Evolutionary conservation across 2,888 invertebrate species (phyloP), one percentile per base, ranked within the genome.

Genomic region (Papilio protenor): DNA sequence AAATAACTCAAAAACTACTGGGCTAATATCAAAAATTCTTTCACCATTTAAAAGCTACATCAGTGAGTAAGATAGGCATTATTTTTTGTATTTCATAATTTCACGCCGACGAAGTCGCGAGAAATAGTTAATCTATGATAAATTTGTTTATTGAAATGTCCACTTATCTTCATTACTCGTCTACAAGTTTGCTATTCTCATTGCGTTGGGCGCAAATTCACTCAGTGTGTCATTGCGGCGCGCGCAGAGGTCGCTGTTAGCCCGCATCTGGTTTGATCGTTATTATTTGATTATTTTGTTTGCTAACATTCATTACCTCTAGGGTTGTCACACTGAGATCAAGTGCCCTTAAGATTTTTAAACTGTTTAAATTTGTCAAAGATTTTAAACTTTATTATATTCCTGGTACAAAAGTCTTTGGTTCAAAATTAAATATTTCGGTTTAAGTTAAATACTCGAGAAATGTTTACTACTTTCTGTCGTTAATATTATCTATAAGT

Each of bases 221-320:
- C 52, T n/a, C 33, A 71, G 23, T 45, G 33, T 59, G 59, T 59
- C 27, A 27, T 27, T 27, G 59, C 3, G 57, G n/a, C 59, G 23
- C 79, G 73, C 80, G 78, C 77, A 79, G 61, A 77, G 55, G 66
- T 81, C 80, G 81, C 76, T 75, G 64, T 70, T 47, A n/a, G 59
- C 76, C 74, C 81, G 80, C 83, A 81, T 81, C 82, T 82, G 83
- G 80, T 82, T 79, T 80, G 81, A 80, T 80, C 79, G 78, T 77
- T 80, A 80, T 80, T 79, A 82, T 82, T 81, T 78, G 71, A 79
- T 80, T 79, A 81, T 73, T 80, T 76, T 76, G 49, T 77, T 77
- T 69, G 55, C 57, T 18, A 45, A 49, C 57, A 73, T 70, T 77
- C 69, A 74, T 74, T 59, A 70, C 16, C 16, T n/a, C 14, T 59